Percentiles rank a stretch among this genome's conserved stretches.
These are phyloP conservation scores for Phaethornis superciliosus DNA, from an alignment of 2,113 vertebrate genomes.

Conservation along the genomic window DNA sequence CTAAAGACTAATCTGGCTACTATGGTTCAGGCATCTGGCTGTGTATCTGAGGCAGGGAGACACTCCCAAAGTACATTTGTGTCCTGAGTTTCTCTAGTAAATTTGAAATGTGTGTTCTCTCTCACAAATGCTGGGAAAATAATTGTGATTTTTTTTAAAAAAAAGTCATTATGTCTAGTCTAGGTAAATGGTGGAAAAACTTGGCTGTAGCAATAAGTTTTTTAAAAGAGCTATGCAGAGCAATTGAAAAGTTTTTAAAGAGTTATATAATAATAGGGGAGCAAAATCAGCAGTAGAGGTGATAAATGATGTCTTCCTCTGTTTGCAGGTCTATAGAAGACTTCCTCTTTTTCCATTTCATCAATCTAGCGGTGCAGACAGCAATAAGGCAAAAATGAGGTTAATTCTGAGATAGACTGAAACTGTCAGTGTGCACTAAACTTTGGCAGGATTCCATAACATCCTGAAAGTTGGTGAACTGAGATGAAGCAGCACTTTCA, in stretches of 20 bases:
- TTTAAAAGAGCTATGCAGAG: neutral
- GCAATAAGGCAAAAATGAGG: conserved; percentile 43
- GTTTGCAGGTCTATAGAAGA: neutral
- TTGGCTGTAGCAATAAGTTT: neutral
- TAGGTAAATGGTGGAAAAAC: neutral
- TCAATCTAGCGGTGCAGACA: conserved; percentile 15
- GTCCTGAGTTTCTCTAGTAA: neutral
- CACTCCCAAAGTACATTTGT: neutral
- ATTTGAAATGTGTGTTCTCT: neutral
- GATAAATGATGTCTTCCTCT: neutral
- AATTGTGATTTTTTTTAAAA: neutral
- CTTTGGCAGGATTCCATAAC: conserved; percentile 62
- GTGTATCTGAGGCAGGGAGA: rapidly evolving
- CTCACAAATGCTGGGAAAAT: neutral
- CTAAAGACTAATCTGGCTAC: neutral
- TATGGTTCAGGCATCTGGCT: neutral
- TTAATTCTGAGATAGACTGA: conserved; percentile 58
- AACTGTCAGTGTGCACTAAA: conserved; percentile 39
- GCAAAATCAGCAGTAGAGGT: neutral
- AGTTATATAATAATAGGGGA: neutral
- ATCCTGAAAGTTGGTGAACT: conserved; percentile 4
- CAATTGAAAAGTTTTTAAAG: neutral
- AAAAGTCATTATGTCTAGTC: neutral
- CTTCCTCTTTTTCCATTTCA: conserved; percentile 6
- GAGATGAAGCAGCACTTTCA: conserved; percentile 41